phyloP scores from a whole-genome alignment of 2,113 vertebrate genomes.

The Ptilorrhoa leucosticta region DNA sequence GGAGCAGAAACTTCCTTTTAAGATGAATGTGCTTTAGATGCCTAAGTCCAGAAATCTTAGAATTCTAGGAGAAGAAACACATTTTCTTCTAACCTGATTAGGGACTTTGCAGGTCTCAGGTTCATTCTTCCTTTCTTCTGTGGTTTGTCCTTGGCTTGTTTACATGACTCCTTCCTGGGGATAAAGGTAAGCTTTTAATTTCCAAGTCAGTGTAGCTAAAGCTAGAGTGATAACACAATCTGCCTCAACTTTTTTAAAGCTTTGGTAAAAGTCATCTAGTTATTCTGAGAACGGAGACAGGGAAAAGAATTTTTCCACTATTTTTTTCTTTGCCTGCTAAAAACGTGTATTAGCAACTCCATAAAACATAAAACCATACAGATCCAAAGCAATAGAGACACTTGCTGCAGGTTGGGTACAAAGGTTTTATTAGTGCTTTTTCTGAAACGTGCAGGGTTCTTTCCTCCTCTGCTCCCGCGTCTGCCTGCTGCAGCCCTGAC shows the following conservation, averaged over 20 bases:
- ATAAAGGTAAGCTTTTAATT: background rate
- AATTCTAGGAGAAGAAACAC: background rate
- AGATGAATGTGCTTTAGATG: background rate
- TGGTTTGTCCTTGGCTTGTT: background rate
- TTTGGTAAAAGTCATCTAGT: background rate
- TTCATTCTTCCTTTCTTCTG: background rate
- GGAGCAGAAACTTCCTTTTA: background rate
- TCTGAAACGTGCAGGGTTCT: background rate
- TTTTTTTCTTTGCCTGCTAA: background rate
- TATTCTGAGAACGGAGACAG: background rate
- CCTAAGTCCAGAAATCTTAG: background rate
- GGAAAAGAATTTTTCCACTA: background rate
- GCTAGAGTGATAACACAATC: background rate
- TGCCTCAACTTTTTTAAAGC: background rate
- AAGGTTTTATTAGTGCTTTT: background rate
- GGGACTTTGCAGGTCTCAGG: background rate
- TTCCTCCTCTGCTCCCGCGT: background rate
- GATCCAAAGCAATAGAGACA: background rate
- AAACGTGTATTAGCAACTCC: background rate
- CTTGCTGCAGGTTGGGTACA: background rate
- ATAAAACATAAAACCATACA: background rate
- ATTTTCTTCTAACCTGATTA: background rate
- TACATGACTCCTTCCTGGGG: background rate
- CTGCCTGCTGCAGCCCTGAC: background rate
- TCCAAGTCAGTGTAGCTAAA: background rate